These are phyloP conservation scores for Porites cylindrica DNA, from an alignment of 92 coral and sea anemone species.

Conservation along the genomic window DNA sequence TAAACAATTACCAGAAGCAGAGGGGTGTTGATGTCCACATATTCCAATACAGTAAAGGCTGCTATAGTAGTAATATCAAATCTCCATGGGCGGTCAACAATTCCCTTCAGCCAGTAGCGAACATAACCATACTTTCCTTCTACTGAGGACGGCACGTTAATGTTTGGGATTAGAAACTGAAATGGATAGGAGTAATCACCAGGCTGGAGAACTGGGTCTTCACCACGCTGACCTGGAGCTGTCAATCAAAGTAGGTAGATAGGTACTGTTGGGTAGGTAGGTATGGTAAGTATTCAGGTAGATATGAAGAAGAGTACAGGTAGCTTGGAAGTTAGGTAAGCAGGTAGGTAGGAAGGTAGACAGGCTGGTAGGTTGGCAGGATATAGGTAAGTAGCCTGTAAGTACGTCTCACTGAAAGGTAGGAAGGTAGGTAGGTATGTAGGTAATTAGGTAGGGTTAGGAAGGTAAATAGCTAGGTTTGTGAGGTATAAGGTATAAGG, in stretches of 20 bases:
- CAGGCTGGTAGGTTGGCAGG: no score
- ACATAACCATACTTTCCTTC: constrained; percentile 88
- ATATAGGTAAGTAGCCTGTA: no score
- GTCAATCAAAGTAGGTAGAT: not conserved
- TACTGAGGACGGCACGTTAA: constrained; percentile 86
- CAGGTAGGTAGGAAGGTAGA: no score
- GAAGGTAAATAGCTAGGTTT: no score
- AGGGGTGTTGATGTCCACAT: constrained; percentile 86
- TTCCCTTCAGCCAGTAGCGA: constrained; percentile 89
- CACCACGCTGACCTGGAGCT: constrained; percentile 84
- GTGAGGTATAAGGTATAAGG: no score
- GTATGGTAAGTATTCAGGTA: no score
- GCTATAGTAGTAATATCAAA: constrained; percentile 90
- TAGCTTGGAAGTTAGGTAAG: no score
- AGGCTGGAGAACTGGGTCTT: constrained; percentile 81
- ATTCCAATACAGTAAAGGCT: constrained; percentile 86
- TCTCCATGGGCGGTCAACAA: constrained; percentile 97
- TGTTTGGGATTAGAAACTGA: constrained; percentile 84
- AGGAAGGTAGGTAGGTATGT: no score
- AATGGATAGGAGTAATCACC: constrained; percentile 92
- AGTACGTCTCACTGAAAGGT: no score
- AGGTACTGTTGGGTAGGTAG: no score
- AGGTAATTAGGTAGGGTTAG: no score
- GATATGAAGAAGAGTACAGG: no score
- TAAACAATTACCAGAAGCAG: constrained; percentile 63